phyloP scores from a whole-genome alignment of 2,888 invertebrate species.

The Catocala fraxini region DNA sequence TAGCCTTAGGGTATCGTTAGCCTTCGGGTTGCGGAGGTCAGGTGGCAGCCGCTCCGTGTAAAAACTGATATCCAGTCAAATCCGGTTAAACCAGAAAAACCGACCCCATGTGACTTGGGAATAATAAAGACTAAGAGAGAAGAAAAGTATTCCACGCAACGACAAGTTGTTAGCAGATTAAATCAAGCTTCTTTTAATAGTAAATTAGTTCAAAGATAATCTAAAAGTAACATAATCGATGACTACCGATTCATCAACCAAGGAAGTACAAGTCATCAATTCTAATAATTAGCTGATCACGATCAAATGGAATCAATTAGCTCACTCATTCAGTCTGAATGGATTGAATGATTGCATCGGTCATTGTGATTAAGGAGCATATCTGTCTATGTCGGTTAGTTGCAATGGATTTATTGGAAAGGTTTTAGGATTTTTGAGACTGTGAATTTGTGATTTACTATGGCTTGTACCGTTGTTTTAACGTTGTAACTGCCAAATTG shows the following conservation, averaged over 20 bases:
- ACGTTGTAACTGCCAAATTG: too few relatives aligned
- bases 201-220: not conserved
- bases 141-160: too few relatives aligned
- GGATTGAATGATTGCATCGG: slow-evolving; percentile 36
- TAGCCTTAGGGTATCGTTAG: too few relatives aligned
- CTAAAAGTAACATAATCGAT: not conserved
- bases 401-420: slow-evolving; percentile 1
- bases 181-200: not conserved
- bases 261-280: slow-evolving; percentile 40
- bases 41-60: too few relatives aligned
- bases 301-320: slow-evolving; percentile 44
- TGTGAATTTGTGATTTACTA: too few relatives aligned
- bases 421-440: not conserved
- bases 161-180: too few relatives aligned
- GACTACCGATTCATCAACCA: slow-evolving; percentile 8
- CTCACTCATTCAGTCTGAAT: slow-evolving; percentile 40
- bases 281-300: slow-evolving; percentile 37
- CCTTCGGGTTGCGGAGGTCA: too few relatives aligned
- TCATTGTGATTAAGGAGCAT: slow-evolving; percentile 26
- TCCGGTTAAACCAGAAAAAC: too few relatives aligned
- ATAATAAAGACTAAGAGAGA: too few relatives aligned
- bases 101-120: too few relatives aligned
- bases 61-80: too few relatives aligned
- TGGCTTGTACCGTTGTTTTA: too few relatives aligned
- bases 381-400: slow-evolving; percentile 18